Evolutionary conservation across 2,888 invertebrate genomes (phyloP).

Genomic region (Stenurella melanura): DNA sequence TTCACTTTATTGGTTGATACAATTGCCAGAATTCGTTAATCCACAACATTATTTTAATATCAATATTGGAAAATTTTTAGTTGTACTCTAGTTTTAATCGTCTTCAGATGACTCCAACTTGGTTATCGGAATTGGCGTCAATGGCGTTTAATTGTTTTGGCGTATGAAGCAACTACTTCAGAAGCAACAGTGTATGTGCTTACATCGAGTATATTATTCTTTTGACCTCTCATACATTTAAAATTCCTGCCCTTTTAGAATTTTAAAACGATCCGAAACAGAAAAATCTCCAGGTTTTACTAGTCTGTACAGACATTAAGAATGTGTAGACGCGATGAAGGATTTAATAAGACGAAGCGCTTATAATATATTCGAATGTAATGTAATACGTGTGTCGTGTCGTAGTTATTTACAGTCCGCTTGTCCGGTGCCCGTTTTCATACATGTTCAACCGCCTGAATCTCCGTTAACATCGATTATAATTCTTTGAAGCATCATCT

Average conservation of each 20-base stretch:
- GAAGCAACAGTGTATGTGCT: too few species aligned
- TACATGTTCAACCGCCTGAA: slow-evolving; percentile 38
- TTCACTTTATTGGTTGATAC: too few species aligned
- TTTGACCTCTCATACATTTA: too few species aligned
- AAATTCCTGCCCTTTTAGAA: not conserved
- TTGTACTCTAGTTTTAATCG: too few species aligned
- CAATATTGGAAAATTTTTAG: too few species aligned
- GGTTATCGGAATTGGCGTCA: too few species aligned
- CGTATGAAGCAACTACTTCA: too few species aligned
- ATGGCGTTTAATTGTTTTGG: too few species aligned
- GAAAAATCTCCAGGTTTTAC: not conserved
- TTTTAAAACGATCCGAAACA: not conserved
- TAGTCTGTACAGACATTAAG: slow-evolving; percentile 13
- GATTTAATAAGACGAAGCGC: slow-evolving; percentile 53
- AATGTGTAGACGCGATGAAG: slow-evolving; percentile 26
- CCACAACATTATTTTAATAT: too few species aligned
- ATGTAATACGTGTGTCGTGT: slow-evolving; percentile 61
- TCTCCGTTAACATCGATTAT: slow-evolving; percentile 44
- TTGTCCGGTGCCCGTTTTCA: slow-evolving; percentile 50
- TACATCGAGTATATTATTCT: too few species aligned
- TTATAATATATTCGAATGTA: slow-evolving; percentile 62
- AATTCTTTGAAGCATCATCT: slow-evolving; percentile 39
- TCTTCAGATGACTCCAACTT: too few species aligned
- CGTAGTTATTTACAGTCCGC: slow-evolving; percentile 61
- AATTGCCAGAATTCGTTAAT: too few species aligned